These are phyloP conservation scores for Zhengitettix transpicula DNA, from an alignment of 2,888 invertebrate species.

Conservation along the genomic window DNA sequence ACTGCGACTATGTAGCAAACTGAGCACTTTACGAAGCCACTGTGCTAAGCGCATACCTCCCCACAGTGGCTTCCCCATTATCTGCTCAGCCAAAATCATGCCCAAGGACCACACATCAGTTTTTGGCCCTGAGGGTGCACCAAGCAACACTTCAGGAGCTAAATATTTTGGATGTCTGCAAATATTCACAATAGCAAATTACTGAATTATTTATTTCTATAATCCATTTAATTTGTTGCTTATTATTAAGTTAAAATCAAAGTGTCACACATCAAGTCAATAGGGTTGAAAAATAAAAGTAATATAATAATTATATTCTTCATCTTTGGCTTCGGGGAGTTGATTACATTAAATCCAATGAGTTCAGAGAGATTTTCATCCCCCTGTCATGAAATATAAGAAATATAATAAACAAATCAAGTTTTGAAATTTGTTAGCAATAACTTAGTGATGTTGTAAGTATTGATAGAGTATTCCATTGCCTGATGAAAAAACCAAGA, in stretches of 20 bases:
- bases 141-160: slow-evolving; percentile 65
- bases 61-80: slow-evolving; percentile 56
- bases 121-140: slow-evolving; percentile 50
- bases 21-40: slow-evolving; percentile 55
- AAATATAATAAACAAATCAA: no score
- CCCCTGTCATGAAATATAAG: no score
- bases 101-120: slow-evolving; percentile 90
- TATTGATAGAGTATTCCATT: no score
- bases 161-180: slow-evolving; percentile 56
- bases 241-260: neutral
- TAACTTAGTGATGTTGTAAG: no score
- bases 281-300: neutral
- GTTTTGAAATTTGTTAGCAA: no score
- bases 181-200: neutral
- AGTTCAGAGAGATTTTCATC: no score
- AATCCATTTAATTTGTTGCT: neutral
- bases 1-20: slow-evolving; percentile 42
- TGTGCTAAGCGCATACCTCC: slow-evolving; percentile 54
- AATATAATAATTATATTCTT: slow-evolving; percentile 2
- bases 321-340: neutral
- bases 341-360: no score
- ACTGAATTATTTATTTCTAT: neutral
- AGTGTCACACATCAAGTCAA: neutral
- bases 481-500: no score
- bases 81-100: slow-evolving; percentile 69